Evolutionary conservation across 2,113 vertebrate genomes (phyloP).

Genomic region (Vireo altiloquus): DNA sequence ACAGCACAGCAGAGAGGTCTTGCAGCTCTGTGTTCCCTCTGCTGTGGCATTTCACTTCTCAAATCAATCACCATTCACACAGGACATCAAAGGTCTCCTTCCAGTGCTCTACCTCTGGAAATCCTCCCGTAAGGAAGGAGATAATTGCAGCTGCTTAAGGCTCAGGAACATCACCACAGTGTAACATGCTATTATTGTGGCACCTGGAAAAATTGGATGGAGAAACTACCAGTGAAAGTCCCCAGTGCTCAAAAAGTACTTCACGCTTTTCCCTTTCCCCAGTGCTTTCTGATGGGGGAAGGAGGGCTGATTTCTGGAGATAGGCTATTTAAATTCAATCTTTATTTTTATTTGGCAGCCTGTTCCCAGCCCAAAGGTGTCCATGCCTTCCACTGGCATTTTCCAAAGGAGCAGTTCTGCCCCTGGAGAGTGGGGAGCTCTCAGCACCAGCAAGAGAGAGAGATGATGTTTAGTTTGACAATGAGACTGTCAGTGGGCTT

Average conservation of each 20-base stretch:
- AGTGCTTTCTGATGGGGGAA: neutral
- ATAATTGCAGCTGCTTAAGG: neutral
- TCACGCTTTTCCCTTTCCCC: neutral
- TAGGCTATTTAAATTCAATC: neutral
- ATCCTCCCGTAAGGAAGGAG: neutral
- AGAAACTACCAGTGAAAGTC: neutral
- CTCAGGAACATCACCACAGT: neutral
- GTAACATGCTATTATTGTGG: neutral
- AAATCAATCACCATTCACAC: neutral
- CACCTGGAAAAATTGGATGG: neutral
- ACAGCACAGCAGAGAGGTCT: neutral
- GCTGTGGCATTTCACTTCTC: neutral
- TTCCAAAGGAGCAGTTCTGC: neutral
- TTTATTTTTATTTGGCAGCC: neutral
- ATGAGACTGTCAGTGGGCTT: conserved; percentile 30
- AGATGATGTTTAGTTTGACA: conserved; percentile 23
- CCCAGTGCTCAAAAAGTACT: neutral
- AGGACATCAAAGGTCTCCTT: neutral
- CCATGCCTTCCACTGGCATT: fast-evolving
- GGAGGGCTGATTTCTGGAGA: neutral
- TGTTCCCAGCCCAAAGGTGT: neutral
- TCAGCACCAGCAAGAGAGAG: neutral
- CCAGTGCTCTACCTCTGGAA: neutral
- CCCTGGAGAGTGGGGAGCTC: neutral
- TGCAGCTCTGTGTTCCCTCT: neutral